Evolutionary conservation across 2,888 invertebrate species (phyloP), one percentile per base, ranked within the genome.

Genomic region (Thelaira solivaga): DNA sequence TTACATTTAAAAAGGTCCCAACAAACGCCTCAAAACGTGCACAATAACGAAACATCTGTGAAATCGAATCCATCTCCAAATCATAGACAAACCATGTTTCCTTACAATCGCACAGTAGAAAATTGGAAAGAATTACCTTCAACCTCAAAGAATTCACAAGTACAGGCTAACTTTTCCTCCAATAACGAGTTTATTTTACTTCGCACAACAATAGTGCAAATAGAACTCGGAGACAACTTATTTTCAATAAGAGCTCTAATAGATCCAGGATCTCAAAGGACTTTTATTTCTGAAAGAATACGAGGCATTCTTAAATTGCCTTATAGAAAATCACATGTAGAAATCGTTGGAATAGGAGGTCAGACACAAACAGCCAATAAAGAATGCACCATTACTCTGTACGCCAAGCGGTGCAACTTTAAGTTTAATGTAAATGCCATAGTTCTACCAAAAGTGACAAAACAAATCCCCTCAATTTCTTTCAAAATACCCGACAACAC

Each of bases 271-370:
- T 65, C 57, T 13, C 64, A 73, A 49, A 62, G 53, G 47, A 61
- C 67, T 2, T 68, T 61, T 6, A 10, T 68, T 1, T 22, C 53
- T 7, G 67, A 74, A 34, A 67, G 20, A 41, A 10, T 74, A 10
- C 11, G 41, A 13, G 36, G n/a, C 16, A 3, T 47, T 1, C 16
- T 74, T 1, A 4, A 51, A 7, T 11, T 74, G 10, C 65, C 65
- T 4, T 45, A 47, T 8, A 22, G 29, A 6, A 51, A 36, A n/a
- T 6, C 57, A 0, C 5, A 29, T 7, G 22, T 39, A 10, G 18
- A 55, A n/a, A 57, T 73, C 1, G 36, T 36, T 2, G 65, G 65
- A n/a, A 65, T 73, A 10, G 55, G 64, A 0, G 64, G 53, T 1
- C 20, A 47, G 18, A 34, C 36, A 0, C 57, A 65, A 24, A 26